Conservation (phyloP, 2,888 invertebrate species). For the Caenorhabditis afra region DNA sequence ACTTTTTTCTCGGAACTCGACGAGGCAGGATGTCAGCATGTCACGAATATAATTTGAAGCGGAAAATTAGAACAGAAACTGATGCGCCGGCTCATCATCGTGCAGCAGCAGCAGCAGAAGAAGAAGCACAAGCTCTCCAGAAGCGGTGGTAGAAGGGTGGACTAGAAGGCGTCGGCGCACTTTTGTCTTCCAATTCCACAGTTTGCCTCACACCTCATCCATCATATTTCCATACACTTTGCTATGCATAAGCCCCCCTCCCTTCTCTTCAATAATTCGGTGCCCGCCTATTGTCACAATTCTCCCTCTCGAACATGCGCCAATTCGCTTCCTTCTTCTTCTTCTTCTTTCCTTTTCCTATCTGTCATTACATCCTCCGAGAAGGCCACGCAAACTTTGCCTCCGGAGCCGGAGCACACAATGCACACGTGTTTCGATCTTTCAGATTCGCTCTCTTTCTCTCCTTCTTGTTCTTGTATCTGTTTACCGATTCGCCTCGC, state of each 20-base stretch:
- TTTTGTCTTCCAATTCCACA: too few relatives aligned
- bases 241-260: constrained; percentile 24
- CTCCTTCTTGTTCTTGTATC: neutral
- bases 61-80: neutral
- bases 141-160: too few relatives aligned
- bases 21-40: neutral
- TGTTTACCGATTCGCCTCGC: constrained; percentile 12
- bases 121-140: too few relatives aligned
- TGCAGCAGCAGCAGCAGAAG: too few relatives aligned
- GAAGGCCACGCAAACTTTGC: constrained; percentile 3
- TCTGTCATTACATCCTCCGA: too few relatives aligned
- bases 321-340: too few relatives aligned
- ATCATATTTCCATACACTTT: constrained; percentile 39
- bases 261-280: too few relatives aligned
- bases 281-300: too few relatives aligned
- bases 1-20: constrained; percentile 23
- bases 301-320: constrained; percentile 15
- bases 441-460: too few relatives aligned
- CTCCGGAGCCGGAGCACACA: too few relatives aligned
- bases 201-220: constrained; percentile 16
- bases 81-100: too few relatives aligned
- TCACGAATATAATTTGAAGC: constrained; percentile 1
- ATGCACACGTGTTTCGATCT: constrained; percentile 32
- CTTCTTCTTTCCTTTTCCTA: constrained; percentile 16
- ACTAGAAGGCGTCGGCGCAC: neutral